Conservation (phyloP, 2,113 vertebrate species). For the Periophthalmus modestus region DNA sequence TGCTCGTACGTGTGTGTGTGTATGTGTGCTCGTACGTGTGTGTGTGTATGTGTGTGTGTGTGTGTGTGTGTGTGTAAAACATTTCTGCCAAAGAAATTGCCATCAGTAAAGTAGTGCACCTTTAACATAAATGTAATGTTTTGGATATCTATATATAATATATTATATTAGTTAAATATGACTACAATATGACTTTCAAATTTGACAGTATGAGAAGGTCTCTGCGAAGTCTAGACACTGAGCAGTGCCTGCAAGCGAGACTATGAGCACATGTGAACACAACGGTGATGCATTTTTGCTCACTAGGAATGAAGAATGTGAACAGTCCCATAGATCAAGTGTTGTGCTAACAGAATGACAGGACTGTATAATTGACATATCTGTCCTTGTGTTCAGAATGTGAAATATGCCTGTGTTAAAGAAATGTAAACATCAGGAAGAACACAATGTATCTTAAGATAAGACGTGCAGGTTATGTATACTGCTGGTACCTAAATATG, state of each 20-base stretch:
- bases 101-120: no score
- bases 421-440: background rate
- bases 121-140: no score
- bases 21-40: no score
- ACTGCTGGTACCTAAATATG: background rate
- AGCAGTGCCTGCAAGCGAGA: background rate
- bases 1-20: no score
- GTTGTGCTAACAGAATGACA: background rate
- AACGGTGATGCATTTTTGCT: background rate
- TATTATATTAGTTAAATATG: no score
- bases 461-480: background rate
- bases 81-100: no score
- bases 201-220: no score
- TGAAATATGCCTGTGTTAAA: background rate
- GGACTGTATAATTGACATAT: background rate
- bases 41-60: no score
- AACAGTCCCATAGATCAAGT: background rate
- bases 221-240: background rate
- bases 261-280: background rate
- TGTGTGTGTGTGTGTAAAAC: no score
- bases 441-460: constrained; percentile 1
- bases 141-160: no score
- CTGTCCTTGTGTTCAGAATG: background rate
- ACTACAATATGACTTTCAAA: no score
- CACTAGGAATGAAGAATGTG: background rate